Evolutionary conservation across 2,113 vertebrate genomes (phyloP).

Genomic region (Alosa alosa): DNA sequence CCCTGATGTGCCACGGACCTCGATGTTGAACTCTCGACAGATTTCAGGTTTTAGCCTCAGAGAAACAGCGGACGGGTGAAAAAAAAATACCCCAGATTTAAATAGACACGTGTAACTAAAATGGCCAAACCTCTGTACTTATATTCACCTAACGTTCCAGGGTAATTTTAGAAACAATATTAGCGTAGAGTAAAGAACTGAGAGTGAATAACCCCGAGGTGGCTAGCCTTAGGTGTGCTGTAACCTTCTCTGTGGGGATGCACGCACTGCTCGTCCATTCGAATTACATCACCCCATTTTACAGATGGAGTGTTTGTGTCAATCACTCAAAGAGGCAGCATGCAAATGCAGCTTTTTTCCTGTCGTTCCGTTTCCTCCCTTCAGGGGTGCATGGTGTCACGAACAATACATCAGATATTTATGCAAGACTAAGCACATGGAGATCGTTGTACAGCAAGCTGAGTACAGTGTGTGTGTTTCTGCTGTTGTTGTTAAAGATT

Average conservation of each 20-base stretch:
- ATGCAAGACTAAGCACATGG: neutral
- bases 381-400: neutral
- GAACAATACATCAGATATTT: neutral
- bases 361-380: neutral
- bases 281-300: neutral
- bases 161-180: neutral
- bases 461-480: neutral
- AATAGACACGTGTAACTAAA: constrained; percentile 1
- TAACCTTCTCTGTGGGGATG: neutral
- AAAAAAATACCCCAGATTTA: neutral
- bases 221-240: neutral
- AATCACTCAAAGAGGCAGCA: neutral
- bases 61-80: neutral
- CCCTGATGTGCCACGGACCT: neutral
- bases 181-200: neutral
- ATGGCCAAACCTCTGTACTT: neutral
- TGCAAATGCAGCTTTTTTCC: neutral
- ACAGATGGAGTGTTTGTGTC: neutral
- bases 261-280: neutral
- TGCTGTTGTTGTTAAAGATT: neutral
- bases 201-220: neutral
- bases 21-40: neutral
- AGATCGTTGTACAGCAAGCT: neutral
- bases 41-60: neutral
- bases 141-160: neutral